Base-by-base conservation (phyloP, 2,888 invertebrate species). In the Dynastes tityus region DNA sequence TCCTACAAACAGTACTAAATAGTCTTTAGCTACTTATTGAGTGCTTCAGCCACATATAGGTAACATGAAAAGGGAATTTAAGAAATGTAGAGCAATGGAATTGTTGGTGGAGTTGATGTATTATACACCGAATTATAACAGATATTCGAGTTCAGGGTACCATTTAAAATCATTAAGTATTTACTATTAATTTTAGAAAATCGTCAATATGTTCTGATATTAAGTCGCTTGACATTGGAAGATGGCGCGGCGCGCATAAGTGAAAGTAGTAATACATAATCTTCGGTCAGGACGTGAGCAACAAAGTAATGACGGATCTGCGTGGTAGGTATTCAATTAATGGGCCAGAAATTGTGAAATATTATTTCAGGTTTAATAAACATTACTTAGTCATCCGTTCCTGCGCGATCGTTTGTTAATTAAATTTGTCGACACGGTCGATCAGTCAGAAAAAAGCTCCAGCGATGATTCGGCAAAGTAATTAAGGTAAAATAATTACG, bases 341-440 rank as follows among this genome's bases (percentile, higher is more conserved):
- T 55, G n/a, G 53, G 8, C 58, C 58, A 58, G 40, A 73, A 73
- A 61, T 73, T 73, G 73, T 40, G 73, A 73, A 73, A 73, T 61
- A 73, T 73, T 61, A 73, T 61, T 61, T 73, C 73, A 27, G 58
- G 61, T 22, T 73, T 73, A 73, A 73, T 61, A 73, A 61, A 37
- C 71, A 55, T 55, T 4, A 73, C 61, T 22, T 61, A 40, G 61
- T 61, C 73, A 61, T 68, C 68, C 29, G 55, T 73, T 61, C 40
- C 40, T 22, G 61, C 37, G 40, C 73, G 73, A 40, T 73, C 53
- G 71, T 71, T 71, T 73, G 61, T 73, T 73, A 73, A 73, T 73
- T 73, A 73, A 73, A 73, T 73, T 73, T 73, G 73, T 73, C 73
- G 73, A 73, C 73, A 73, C 73, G 73, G 73, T 73, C 61, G 73